These are phyloP conservation scores for Drosophila littoralis DNA, from an alignment of 1,140 invertebrate species.

Conservation along the genomic window DNA sequence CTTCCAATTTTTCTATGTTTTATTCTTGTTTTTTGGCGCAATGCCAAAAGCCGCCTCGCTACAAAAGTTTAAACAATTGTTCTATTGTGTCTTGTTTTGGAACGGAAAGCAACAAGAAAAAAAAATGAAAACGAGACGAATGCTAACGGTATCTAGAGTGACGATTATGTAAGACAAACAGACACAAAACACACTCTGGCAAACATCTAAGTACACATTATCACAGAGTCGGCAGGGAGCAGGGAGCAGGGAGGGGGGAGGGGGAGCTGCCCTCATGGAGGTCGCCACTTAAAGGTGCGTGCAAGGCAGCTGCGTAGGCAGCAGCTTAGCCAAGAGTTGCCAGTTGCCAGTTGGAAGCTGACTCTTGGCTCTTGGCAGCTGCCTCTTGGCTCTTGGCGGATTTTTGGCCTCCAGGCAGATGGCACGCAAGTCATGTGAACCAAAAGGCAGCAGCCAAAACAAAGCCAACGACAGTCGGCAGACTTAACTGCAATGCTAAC, in stretches of 20 bases:
- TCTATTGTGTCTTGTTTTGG: conserved; percentile 76
- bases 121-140: conserved; percentile 37
- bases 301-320: conserved; percentile 59
- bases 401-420: conserved; percentile 45
- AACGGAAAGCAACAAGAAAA: conserved; percentile 57
- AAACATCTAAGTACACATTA: conserved; percentile 74
- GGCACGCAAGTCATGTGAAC: conserved; percentile 71
- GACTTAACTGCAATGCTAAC: conserved; percentile 23
- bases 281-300: conserved; percentile 65
- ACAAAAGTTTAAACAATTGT: conserved; percentile 81
- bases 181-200: conserved; percentile 44
- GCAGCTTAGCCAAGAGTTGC: conserved; percentile 17
- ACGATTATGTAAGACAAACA: conserved; percentile 82
- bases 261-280: conserved; percentile 58
- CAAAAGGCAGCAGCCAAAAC: conserved; percentile 4
- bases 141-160: conserved; percentile 76
- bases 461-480: conserved; percentile 27
- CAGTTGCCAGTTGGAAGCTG: conserved; percentile 11
- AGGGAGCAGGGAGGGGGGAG: background rate
- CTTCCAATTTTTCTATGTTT: conserved; percentile 4
- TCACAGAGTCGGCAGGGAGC: background rate
- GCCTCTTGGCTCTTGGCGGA: background rate
- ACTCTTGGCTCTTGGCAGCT: conserved; percentile 4
- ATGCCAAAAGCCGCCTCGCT: conserved; percentile 63
- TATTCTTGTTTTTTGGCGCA: conserved; percentile 49